Evolutionary conservation across 2,113 vertebrate genomes (phyloP), one percentile per base, ranked within the genome.

Genomic region (Daboia siamensis): DNA sequence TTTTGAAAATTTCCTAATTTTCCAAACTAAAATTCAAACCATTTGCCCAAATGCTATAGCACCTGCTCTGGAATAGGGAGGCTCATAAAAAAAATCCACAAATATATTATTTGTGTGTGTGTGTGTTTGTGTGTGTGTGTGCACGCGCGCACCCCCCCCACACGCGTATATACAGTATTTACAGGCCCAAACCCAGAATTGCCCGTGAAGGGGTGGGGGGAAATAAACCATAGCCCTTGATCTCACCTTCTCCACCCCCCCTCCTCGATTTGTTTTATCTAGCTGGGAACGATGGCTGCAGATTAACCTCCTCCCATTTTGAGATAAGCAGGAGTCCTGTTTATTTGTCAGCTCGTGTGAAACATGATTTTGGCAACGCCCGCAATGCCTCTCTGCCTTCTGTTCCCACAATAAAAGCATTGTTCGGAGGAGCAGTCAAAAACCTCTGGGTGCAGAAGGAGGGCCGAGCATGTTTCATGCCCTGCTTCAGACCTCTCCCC

Each of bases 331-430:
- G 1, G 0, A 86, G 26, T 0, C 0, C 2, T 0, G 2, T 5
- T 8, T 44, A 0, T 11, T 0, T 86, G 12, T 61, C 33, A n/a
- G 2, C 69, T 69, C 0, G n/a, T 4, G 0, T 7, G 33, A 87
- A 4, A 2, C 8, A 33, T 3, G 54, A 55, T 89, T 57, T 6
- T 51, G 89, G 88, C 64, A 39, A 92, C 91, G 33, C 92, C 84
- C 54, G 64, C 56, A 56, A 1, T 2, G 61, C 96, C 23, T 85
- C 93, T 96, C 96, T 80, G 44, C 69, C 87, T 92, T 74, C 61
- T 33, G 94, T 97, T 96, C 97, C 97, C 96, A 94, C 97, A 93
- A 91, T 3, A 95, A 29, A 59, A 8, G 96, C 97, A 98, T 98
- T 98, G 98, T 98, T 96, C 11, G 91, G 59, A 52, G 92, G 15